A percentile compares a stretch with the other conserved stretches of the same genome.
phyloP scores from a whole-genome alignment of 2,113 vertebrate genomes.

The Rhynchomys soricoides region DNA sequence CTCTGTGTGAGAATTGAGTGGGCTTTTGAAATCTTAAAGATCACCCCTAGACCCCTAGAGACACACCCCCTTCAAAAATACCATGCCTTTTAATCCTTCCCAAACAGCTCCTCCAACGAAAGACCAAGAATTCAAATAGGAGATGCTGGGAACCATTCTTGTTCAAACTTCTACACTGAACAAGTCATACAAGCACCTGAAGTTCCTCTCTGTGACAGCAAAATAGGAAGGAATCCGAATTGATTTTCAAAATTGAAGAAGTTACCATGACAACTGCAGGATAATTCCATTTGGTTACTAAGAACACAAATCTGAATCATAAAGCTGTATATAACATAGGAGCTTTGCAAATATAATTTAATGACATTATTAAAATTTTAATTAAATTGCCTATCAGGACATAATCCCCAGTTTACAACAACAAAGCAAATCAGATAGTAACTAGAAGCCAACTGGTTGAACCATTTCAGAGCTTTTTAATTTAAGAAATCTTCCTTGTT shows the following conservation, averaged over 20 bases:
- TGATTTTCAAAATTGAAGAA: constrained; percentile 28
- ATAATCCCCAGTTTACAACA: not conserved
- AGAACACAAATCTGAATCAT: not conserved
- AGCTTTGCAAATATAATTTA: constrained; percentile 22
- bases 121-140: not conserved
- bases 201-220: not conserved
- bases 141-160: not conserved
- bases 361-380: constrained; percentile 18
- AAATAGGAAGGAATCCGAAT: not conserved
- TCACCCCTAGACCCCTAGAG: no score
- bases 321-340: not conserved
- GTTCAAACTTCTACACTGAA: not conserved
- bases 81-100: not conserved
- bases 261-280: not conserved
- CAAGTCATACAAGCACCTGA: not conserved
- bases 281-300: constrained; percentile 34
- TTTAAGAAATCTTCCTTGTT: constrained; percentile 35
- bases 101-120: not conserved
- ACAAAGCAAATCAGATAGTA: not conserved
- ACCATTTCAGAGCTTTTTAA: not conserved
- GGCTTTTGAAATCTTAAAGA: not conserved
- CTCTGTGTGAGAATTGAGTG: not conserved
- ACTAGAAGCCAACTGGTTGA: not conserved
- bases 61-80: not conserved
- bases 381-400: constrained; percentile 47